Percentiles rank a stretch among this genome's conserved stretches.
These are phyloP conservation scores for Zygothrica quintamaculata DNA, from an alignment of 2,888 invertebrate genomes.

Conservation along the genomic window DNA sequence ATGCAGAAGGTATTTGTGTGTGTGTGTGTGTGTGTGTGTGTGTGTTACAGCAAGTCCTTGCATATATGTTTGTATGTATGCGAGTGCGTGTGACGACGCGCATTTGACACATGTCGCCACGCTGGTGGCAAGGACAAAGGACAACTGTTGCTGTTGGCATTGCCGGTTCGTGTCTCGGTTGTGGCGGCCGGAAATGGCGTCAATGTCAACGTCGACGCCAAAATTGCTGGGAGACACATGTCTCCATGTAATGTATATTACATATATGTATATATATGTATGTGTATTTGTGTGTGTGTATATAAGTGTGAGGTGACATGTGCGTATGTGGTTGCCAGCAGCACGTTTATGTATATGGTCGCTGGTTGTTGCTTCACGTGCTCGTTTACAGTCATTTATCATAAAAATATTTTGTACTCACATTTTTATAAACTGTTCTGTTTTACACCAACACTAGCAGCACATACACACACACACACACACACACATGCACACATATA, in stretches of 20 bases:
- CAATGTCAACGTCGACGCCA: conserved; percentile 76
- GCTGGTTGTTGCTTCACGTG: conserved; percentile 68
- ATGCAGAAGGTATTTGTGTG: not conserved
- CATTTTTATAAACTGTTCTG: conserved; percentile 78
- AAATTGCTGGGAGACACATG: conserved; percentile 64
- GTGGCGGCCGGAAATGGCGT: conserved; percentile 77
- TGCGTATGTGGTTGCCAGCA: conserved; percentile 74
- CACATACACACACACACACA: conserved; percentile 6
- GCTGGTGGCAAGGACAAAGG: conserved; percentile 63
- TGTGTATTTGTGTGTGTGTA: conserved; percentile 20
- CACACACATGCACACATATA: conserved; percentile 1
- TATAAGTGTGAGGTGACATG: conserved; percentile 56
- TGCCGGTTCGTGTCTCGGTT: conserved; percentile 61
- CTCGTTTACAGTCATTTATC: conserved; percentile 79
- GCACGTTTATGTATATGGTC: conserved; percentile 73
- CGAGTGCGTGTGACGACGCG: conserved; percentile 41
- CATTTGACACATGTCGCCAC: conserved; percentile 71
- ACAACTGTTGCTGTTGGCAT: conserved; percentile 58
- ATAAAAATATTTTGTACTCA: conserved; percentile 76
- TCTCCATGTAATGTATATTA: conserved; percentile 15
- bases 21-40: not conserved
- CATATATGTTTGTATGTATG: conserved; percentile 13
- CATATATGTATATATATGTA: conserved; percentile 14
- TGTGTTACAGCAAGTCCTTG: conserved; percentile 1
- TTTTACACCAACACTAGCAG: conserved; percentile 63